These are phyloP conservation scores for Diorhabda elongata DNA, from an alignment of 1,140 invertebrate genomes.

Conservation along the genomic window DNA sequence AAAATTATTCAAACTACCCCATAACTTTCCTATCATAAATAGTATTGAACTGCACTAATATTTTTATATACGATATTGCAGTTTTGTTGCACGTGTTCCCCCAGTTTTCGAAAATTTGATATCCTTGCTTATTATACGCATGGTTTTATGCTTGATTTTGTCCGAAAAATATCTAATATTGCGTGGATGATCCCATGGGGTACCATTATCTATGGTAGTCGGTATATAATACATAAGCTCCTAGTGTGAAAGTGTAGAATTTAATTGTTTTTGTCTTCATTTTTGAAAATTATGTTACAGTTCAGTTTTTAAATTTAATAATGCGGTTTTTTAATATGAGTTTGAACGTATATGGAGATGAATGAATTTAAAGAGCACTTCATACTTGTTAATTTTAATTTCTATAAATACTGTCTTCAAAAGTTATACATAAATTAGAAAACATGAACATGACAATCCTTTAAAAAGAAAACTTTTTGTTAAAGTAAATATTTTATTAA, in stretches of 20 bases:
- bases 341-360: neutral
- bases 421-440: no score
- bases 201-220: neutral
- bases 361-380: neutral
- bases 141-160: conserved; percentile 27
- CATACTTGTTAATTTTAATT: no score
- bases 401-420: no score
- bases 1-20: no score
- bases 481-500: no score
- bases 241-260: neutral
- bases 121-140: conserved; percentile 25
- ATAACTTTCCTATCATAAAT: no score
- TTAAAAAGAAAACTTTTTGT: no score
- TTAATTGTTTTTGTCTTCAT: neutral
- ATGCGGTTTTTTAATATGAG: neutral
- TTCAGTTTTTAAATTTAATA: no score
- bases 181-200: neutral
- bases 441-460: no score
- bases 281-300: no score
- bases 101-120: conserved; percentile 21
- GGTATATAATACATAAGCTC: neutral
- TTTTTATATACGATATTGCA: no score
- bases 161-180: conserved; percentile 1
- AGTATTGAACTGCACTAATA: no score
- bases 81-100: conserved; percentile 23